phyloP scores from a whole-genome alignment of 2,888 invertebrate species.

The Crematogaster levior region DNA sequence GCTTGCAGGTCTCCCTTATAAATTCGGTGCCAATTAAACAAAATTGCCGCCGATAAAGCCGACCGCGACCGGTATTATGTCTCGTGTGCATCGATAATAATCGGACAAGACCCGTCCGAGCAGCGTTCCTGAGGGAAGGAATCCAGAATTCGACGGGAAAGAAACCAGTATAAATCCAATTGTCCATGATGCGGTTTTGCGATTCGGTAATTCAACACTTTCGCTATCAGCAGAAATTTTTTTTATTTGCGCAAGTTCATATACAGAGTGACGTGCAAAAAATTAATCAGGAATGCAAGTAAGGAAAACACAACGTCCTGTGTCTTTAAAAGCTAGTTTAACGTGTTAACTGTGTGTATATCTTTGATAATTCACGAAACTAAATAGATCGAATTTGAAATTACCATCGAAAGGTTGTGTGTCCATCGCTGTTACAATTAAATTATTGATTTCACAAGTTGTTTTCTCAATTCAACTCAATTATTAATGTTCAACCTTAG shows the following conservation, averaged over 20 bases:
- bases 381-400: not conserved
- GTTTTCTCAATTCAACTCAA: not conserved
- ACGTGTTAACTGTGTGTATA: too few relatives aligned
- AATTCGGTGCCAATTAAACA: conserved; percentile 46
- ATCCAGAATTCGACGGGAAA: not conserved
- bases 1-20: conserved; percentile 24
- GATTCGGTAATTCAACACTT: conserved; percentile 15
- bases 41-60: conserved; percentile 36
- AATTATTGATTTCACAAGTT: not conserved
- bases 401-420: not conserved
- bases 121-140: not conserved
- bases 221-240: conserved; percentile 19
- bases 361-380: not conserved
- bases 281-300: not conserved
- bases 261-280: conserved; percentile 2
- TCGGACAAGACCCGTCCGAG: not conserved
- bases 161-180: not conserved
- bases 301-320: too few relatives aligned
- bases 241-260: conserved; percentile 16
- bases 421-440: not conserved
- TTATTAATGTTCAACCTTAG: not conserved
- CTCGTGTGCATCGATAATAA: conserved; percentile 23
- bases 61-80: conserved; percentile 35
- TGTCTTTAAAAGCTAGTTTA: too few relatives aligned
- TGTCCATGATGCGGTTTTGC: not conserved